Evolutionary conservation across 2,888 invertebrate genomes (phyloP).

Genomic region (Mimas tiliae): DNA sequence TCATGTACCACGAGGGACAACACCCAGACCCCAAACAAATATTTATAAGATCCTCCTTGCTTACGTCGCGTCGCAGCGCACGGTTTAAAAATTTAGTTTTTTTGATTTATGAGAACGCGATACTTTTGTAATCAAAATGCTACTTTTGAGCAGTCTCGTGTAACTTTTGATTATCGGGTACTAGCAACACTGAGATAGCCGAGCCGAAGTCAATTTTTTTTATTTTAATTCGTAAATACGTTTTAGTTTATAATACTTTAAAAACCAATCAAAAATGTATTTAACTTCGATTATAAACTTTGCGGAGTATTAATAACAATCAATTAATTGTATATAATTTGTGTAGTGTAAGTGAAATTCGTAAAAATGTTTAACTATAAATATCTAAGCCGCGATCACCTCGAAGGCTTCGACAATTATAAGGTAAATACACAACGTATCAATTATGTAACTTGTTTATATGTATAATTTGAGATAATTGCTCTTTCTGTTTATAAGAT

Average conservation of each 20-base stretch:
- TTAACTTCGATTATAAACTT: not conserved
- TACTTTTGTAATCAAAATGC: no score
- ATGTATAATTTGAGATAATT: not conserved
- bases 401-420: constrained; percentile 97
- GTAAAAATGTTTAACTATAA: constrained; percentile 86
- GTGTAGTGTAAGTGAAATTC: constrained; percentile 35
- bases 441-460: not conserved
- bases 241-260: constrained; percentile 7
- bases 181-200: not conserved
- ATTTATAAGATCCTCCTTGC: no score
- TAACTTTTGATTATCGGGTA: no score
- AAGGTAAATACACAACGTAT: constrained; percentile 84
- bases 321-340: not conserved
- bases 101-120: no score
- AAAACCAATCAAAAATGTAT: constrained; percentile 17
- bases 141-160: no score
- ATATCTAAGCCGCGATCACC: constrained; percentile 93
- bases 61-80: no score
- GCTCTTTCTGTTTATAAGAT: not conserved
- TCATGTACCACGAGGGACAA: no score
- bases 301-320: not conserved
- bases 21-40: no score
- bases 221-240: not conserved
- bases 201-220: constrained; percentile 11
- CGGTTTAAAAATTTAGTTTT: no score